Evolutionary conservation across 2,888 invertebrate species (phyloP).

Genomic region (Phyllotreta striolata): DNA sequence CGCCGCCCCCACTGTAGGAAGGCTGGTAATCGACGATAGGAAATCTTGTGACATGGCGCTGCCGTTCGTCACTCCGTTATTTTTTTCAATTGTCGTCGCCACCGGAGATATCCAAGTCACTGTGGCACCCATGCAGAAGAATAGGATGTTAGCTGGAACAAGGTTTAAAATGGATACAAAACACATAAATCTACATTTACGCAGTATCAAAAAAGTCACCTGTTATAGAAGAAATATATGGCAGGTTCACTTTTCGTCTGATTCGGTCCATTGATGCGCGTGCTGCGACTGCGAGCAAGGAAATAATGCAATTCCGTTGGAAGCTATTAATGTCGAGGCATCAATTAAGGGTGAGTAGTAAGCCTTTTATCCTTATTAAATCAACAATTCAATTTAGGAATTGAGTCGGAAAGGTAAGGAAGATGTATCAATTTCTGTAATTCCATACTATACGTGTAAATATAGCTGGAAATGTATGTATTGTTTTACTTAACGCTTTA

Average conservation of each 20-base stretch:
- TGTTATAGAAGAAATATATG: constrained; percentile 6
- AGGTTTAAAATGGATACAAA: background rate
- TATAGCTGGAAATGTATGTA: too few species aligned
- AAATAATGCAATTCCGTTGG: constrained; percentile 7
- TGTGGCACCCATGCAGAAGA: constrained; percentile 23
- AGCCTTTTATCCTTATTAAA: constrained; percentile 16
- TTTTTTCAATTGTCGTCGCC: constrained; percentile 36
- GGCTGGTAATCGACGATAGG: constrained; percentile 64
- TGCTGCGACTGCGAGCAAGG: background rate
- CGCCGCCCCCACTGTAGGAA: constrained; percentile 62
- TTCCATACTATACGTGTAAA: too few species aligned
- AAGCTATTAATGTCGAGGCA: constrained; percentile 5
- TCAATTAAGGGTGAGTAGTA: constrained; percentile 4
- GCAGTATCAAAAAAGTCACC: background rate
- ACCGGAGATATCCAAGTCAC: constrained; percentile 45
- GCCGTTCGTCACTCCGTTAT: background rate
- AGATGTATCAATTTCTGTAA: too few species aligned
- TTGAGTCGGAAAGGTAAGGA: background rate
- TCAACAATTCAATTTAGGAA: constrained; percentile 8
- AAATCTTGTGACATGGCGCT: constrained; percentile 49
- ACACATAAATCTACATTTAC: background rate
- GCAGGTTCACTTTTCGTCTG: constrained; percentile 4
- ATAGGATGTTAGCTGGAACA: constrained; percentile 8
- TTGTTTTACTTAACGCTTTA: too few species aligned
- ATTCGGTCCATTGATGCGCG: constrained; percentile 5